Evolutionary conservation across 1,140 invertebrate species (phyloP).

Genomic region (Cydia amplana): DNA sequence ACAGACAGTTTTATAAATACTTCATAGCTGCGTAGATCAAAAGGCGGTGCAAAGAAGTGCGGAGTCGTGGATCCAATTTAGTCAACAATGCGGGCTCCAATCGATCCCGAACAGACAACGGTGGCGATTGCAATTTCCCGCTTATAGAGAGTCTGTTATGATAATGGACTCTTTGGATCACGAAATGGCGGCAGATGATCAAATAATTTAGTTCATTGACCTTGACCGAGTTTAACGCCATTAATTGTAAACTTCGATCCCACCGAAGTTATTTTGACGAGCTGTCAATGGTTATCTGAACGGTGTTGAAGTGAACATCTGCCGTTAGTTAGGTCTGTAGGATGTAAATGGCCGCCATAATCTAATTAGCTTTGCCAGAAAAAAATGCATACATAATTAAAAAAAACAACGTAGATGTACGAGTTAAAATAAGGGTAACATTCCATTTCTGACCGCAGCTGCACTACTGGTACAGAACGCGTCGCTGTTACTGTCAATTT

Average conservation of each 20-base stretch:
- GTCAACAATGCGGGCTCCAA: constrained; percentile 1
- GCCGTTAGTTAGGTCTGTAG: no score
- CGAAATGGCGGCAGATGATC: constrained; percentile 8
- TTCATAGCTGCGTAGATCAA: constrained; percentile 19
- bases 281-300: background rate
- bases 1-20: constrained; percentile 14
- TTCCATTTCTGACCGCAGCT: no score
- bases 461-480: no score
- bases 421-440: no score
- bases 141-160: constrained; percentile 28
- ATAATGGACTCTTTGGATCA: constrained; percentile 23
- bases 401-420: no score
- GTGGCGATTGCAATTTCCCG: constrained; percentile 24
- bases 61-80: constrained; percentile 24
- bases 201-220: constrained; percentile 22
- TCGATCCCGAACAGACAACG: constrained; percentile 19
- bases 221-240: background rate
- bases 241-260: background rate
- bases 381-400: no score
- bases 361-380: no score
- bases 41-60: constrained; percentile 23
- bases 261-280: background rate
- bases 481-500: no score
- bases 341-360: no score
- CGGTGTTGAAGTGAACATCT: no score